These are phyloP conservation scores for Parotocinclus haroldoi DNA, from an alignment of 2,797 vertebrate genomes.

Conservation along the genomic window DNA sequence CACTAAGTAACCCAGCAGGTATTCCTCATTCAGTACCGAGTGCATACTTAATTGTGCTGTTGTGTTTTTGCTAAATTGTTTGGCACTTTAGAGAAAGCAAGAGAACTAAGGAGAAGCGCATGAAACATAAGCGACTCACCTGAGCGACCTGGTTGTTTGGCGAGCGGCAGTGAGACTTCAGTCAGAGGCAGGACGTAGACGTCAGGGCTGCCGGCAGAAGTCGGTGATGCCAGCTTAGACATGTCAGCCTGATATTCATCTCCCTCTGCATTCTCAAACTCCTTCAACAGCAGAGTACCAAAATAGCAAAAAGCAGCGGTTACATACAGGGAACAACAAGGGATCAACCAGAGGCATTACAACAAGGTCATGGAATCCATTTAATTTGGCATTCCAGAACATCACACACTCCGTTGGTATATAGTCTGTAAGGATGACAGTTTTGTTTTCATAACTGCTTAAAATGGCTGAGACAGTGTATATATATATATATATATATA, in stretches of 20 bases:
- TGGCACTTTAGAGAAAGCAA: too few species aligned
- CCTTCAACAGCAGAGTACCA: constrained; percentile 62
- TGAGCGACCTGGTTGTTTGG: constrained; percentile 85
- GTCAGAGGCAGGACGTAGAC: constrained; percentile 94
- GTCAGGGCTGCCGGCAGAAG: constrained; percentile 80
- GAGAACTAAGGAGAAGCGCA: background rate
- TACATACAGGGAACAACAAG: background rate
- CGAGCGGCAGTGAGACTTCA: constrained; percentile 85
- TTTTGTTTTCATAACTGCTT: too few species aligned
- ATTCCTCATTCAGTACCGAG: too few species aligned
- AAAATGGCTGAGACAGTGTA: too few species aligned
- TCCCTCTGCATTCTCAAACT: constrained; percentile 90
- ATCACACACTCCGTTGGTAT: too few species aligned
- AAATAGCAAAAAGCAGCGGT: background rate
- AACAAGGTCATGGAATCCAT: too few species aligned
- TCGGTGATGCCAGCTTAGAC: constrained; percentile 80
- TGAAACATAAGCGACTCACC: constrained; percentile 65
- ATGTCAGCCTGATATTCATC: constrained; percentile 81
- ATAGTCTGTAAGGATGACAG: too few species aligned
- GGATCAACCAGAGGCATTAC: background rate
- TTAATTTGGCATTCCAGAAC: too few species aligned
- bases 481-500: too few species aligned
- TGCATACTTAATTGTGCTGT: too few species aligned
- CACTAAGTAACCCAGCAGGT: too few species aligned
- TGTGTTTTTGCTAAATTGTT: too few species aligned